These are phyloP conservation scores for Taxidea taxus DNA, from an alignment of 2,113 vertebrate genomes.

Conservation along the genomic window DNA sequence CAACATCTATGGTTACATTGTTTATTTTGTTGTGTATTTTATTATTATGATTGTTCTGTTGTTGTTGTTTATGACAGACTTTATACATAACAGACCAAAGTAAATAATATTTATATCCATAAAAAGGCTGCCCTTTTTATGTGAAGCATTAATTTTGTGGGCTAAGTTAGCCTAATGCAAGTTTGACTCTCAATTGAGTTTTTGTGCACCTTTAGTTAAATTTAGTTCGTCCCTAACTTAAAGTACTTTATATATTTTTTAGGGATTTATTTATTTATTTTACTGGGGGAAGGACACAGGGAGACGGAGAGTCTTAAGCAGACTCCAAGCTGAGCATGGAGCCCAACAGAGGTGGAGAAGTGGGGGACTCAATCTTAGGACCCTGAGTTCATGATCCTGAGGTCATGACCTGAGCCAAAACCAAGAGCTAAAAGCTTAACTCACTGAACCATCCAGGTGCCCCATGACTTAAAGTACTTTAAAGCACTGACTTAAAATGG, in stretches of 20 bases:
- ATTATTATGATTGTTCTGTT: neutral
- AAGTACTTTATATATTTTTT: neutral
- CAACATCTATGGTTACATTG: neutral
- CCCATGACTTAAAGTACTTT: neutral
- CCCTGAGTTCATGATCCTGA: neutral
- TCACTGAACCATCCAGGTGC: neutral
- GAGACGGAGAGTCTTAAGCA: neutral
- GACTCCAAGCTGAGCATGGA: neutral
- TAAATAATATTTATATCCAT: neutral
- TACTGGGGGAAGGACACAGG: neutral
- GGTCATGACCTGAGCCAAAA: neutral
- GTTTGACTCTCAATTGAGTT: neutral
- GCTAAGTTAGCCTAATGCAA: neutral
- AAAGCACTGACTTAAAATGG: neutral
- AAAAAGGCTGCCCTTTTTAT: neutral
- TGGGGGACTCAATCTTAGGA: neutral
- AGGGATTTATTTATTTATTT: neutral
- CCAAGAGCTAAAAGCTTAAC: neutral
- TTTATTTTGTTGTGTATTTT: neutral
- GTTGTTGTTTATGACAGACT: neutral
- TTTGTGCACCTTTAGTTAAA: constrained; percentile 16
- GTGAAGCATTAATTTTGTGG: neutral
- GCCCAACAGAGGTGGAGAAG: no score
- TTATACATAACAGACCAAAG: neutral
- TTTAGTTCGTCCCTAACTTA: neutral